Percentiles rank a stretch among this genome's conserved stretches.
phyloP scores from a whole-genome alignment of 2,888 invertebrate genomes.

The Acleris emargana region DNA sequence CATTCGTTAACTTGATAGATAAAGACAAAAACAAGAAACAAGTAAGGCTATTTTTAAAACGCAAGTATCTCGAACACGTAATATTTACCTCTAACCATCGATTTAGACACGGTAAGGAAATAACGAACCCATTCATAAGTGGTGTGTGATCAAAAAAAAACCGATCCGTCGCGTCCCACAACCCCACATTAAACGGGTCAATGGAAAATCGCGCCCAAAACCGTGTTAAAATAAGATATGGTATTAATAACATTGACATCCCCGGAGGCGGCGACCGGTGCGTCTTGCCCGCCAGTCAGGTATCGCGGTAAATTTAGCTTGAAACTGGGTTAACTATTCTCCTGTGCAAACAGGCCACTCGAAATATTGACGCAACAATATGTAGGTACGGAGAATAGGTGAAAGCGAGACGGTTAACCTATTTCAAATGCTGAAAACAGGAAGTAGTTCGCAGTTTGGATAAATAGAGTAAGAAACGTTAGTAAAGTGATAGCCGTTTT shows the following conservation, averaged over 20 bases:
- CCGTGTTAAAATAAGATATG: constrained; percentile 24
- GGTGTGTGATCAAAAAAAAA: no score
- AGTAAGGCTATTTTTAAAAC: no score
- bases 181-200: constrained; percentile 6
- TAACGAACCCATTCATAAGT: no score
- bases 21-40: no score
- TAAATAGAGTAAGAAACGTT: no score
- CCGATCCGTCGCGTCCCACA: background rate
- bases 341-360: constrained; percentile 67
- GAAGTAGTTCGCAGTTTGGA: constrained; percentile 49
- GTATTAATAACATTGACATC: constrained; percentile 46
- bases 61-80: no score
- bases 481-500: no score
- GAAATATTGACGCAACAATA: constrained; percentile 68
- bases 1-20: background rate
- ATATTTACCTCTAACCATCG: no score
- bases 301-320: constrained; percentile 59
- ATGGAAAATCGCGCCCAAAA: constrained; percentile 19
- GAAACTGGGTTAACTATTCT: constrained; percentile 81
- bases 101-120: no score
- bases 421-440: constrained; percentile 64
- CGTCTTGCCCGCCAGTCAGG: constrained; percentile 62
- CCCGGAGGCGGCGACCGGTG: constrained; percentile 44
- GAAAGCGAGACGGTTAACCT: constrained; percentile 69
- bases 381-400: constrained; percentile 49